Evolutionary conservation across 2,888 invertebrate species (phyloP).

Genomic region (Noctua comes): DNA sequence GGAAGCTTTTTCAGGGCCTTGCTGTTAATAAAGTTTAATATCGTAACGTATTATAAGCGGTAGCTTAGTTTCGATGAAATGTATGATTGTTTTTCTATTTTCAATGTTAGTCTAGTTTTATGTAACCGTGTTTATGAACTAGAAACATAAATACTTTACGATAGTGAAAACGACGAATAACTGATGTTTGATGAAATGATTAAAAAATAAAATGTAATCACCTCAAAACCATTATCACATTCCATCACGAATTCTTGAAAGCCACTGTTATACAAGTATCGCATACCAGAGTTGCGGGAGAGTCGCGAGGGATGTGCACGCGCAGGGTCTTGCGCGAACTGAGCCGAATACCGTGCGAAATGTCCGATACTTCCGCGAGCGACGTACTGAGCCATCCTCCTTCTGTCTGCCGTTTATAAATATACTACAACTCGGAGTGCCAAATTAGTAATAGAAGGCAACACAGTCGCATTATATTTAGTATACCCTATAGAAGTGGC

Average conservation of each 20-base stretch:
- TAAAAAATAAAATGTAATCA: slow-evolving; percentile 65
- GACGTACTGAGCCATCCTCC: slow-evolving; percentile 82
- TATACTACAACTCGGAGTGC: slow-evolving; percentile 81
- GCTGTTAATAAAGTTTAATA: background rate
- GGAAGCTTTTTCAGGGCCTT: slow-evolving; percentile 15
- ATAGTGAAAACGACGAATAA: background rate
- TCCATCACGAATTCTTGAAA: slow-evolving; percentile 87
- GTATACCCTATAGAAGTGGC: slow-evolving; percentile 38
- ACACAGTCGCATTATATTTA: slow-evolving; percentile 74
- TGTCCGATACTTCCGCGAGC: slow-evolving; percentile 74
- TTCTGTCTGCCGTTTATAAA: slow-evolving; percentile 83
- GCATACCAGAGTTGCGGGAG: slow-evolving; percentile 74
- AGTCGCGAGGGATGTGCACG: slow-evolving; percentile 64
- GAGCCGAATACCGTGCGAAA: slow-evolving; percentile 69
- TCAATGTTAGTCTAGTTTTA: slow-evolving; percentile 15
- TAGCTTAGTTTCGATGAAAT: background rate
- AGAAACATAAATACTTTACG: background rate
- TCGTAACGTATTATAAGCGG: background rate
- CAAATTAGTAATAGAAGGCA: slow-evolving; percentile 78
- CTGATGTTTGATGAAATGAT: background rate
- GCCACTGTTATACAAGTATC: slow-evolving; percentile 77
- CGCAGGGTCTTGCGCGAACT: slow-evolving; percentile 67
- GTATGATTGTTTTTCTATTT: background rate
- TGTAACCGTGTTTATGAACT: slow-evolving; percentile 17
- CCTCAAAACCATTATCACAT: slow-evolving; percentile 86